phyloP scores from a whole-genome alignment of 2,113 vertebrate genomes.

The Dipodomys ordii region DNA sequence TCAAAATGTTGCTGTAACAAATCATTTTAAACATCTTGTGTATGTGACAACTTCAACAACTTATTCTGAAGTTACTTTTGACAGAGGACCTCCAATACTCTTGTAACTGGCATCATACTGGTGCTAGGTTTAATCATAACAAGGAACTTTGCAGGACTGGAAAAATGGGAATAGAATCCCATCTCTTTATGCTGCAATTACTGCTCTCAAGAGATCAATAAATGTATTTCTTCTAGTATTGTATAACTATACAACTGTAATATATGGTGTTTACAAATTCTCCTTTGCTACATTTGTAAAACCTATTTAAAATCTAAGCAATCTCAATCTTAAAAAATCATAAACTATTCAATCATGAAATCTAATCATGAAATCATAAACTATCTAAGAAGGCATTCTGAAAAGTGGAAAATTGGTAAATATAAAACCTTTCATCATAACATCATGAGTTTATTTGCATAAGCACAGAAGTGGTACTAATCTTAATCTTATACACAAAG shows the following conservation, averaged over 20 bases:
- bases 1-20: constrained; percentile 42
- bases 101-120: background rate
- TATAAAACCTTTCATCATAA: constrained; percentile 74
- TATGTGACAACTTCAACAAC: constrained; percentile 35
- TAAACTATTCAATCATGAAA: constrained; percentile 74
- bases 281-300: constrained; percentile 68
- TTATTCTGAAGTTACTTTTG: constrained; percentile 45
- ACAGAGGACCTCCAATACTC: constrained; percentile 4
- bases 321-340: constrained; percentile 73
- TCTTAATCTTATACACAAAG: constrained; percentile 65
- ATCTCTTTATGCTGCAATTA: constrained; percentile 39
- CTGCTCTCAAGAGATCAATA: constrained; percentile 61
- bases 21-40: constrained; percentile 59
- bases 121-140: background rate
- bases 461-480: constrained; percentile 57
- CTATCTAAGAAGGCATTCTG: constrained; percentile 67
- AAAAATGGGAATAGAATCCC: constrained; percentile 18
- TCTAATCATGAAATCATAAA: constrained; percentile 71
- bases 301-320: constrained; percentile 71
- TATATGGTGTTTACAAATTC: constrained; percentile 59
- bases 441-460: constrained; percentile 69
- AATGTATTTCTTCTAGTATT: constrained; percentile 56
- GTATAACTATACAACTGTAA: constrained; percentile 50
- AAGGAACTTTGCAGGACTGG: background rate
- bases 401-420: constrained; percentile 75